Evolutionary conservation across 2,113 vertebrate genomes (phyloP).

Genomic region (Hipposideros armiger): DNA sequence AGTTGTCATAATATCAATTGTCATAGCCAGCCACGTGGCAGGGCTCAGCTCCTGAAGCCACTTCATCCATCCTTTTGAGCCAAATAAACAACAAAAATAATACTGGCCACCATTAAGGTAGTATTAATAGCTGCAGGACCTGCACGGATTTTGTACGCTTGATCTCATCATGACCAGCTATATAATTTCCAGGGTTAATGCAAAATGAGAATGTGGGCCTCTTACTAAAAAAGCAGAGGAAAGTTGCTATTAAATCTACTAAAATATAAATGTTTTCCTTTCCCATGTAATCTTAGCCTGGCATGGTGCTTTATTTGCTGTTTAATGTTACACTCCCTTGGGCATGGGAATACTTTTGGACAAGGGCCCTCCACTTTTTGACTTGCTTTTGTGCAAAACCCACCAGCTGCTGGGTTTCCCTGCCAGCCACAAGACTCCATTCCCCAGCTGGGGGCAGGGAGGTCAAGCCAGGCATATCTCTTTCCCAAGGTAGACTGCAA

Average conservation of each 20-base stretch:
- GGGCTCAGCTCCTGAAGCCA: neutral
- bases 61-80: neutral
- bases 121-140: no score
- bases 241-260: neutral
- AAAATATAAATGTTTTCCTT: neutral
- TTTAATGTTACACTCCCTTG: neutral
- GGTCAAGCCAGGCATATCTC: neutral
- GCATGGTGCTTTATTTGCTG: neutral
- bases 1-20: neutral
- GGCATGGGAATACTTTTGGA: neutral
- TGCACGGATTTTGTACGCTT: fast-evolving
- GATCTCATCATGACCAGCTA: neutral
- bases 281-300: neutral
- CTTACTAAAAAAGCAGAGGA: neutral
- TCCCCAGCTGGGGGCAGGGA: neutral
- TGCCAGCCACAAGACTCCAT: neutral
- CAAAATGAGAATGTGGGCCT: neutral
- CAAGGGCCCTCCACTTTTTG: neutral
- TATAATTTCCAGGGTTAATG: neutral
- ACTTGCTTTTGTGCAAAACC: neutral
- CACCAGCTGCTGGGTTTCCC: neutral
- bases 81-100: neutral
- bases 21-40: neutral
- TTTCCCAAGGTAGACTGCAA: neutral
- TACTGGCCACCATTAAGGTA: neutral